Percentiles rank a stretch among this genome's conserved stretches.
Conservation (phyloP, 2,113 vertebrate species). For the Capricornis sumatraensis region DNA sequence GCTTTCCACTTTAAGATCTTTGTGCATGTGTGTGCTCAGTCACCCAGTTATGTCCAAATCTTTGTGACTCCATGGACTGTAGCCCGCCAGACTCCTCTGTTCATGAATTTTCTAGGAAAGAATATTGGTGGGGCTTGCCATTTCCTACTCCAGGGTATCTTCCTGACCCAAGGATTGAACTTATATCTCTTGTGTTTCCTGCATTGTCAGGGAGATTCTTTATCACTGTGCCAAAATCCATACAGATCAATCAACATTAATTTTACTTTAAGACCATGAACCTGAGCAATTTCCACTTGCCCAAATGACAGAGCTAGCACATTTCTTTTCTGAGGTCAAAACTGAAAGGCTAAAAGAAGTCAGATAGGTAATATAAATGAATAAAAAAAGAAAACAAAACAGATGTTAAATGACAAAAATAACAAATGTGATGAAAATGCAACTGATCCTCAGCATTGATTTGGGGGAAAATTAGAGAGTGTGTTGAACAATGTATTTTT, state of each 20-base stretch:
- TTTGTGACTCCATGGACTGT: neutral
- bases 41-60: neutral
- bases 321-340: neutral
- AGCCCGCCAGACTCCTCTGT: neutral
- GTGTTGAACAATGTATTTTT: neutral
- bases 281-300: neutral
- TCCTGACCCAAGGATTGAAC: neutral
- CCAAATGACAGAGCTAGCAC: neutral
- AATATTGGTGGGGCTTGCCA: neutral
- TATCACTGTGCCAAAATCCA: neutral
- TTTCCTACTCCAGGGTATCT: neutral
- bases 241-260: neutral
- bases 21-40: neutral
- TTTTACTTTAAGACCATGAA: neutral
- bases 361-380: neutral
- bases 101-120: neutral
- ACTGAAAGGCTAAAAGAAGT: neutral
- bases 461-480: neutral
- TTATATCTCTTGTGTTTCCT: rapidly evolving
- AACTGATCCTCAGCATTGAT: neutral
- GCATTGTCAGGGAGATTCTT: neutral
- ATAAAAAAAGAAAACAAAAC: neutral
- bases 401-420: neutral
- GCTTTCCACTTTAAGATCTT: neutral
- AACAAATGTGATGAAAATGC: neutral